Evolutionary conservation across 2,888 invertebrate genomes (phyloP), one percentile per base, ranked within the genome.

Genomic region (Gnatocerus cornutus): DNA sequence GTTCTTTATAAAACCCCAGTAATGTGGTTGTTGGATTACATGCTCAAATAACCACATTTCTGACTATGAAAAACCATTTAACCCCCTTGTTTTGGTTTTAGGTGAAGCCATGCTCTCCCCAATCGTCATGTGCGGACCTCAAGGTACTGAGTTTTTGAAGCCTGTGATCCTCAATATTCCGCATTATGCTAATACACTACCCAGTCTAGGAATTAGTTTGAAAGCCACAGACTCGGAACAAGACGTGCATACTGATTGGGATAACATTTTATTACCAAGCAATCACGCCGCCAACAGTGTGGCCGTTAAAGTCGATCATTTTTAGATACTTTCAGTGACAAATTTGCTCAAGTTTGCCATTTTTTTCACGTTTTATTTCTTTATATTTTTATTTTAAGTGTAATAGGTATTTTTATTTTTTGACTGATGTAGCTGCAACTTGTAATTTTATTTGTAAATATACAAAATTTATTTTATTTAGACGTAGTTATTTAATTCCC

Each of bases 71-170:
- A 29, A 29, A 7, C 29, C 5, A 29, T 29, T 7, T 29, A 4
- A 29, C 29, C 5, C 29, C 29, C 5, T 29, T 7, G 4, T 10
- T 8, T 68, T 65, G 71, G 68, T 76, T 78, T 6, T 84, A 96
- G 96, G 97, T 90, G 97, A 98, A 89, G 94, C 95, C 73, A 91
- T 97, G 89, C 89, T 97, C 79, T 96, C 96, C 80, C 97, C 97
- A 69, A 88, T 97, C 80, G 97, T 98, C 81, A 96, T 97, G 94
- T 98, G 97, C 87, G 97, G 98, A 71, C 98, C 98, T 16, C 96
- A 96, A 87, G 93, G 97, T 75, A 89, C 97, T 76, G 92, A 93
- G 84, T 98, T 98, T 87, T 86, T 91, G 69, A 90, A 92, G 82
- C 96, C 97, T 58, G 96, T 97, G 80, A 96, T 97, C 79, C 89